A percentile compares a stretch with the other conserved stretches of the same genome.
These are phyloP conservation scores for Calameuta idolon DNA, from an alignment of 2,888 invertebrate genomes.

Conservation along the genomic window DNA sequence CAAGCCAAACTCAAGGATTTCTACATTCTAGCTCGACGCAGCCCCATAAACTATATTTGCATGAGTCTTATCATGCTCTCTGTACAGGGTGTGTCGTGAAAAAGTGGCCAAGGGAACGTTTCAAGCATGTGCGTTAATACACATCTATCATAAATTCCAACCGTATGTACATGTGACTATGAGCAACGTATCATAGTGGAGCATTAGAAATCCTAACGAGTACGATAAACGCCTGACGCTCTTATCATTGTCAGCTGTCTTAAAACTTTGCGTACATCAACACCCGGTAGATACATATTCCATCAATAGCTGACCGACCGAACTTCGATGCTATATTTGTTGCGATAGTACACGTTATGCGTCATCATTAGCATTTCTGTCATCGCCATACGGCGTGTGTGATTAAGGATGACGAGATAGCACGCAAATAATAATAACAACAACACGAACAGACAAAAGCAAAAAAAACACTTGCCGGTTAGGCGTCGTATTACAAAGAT, in stretches of 20 bases:
- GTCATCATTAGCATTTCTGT: constrained; percentile 27
- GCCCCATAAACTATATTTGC: constrained; percentile 41
- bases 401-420: not conserved
- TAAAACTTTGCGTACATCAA: not conserved
- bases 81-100: constrained; percentile 42
- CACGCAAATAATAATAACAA: not conserved
- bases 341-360: constrained; percentile 32
- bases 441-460: not conserved
- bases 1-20: constrained; percentile 44
- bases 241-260: not conserved
- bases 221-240: not conserved
- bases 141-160: not conserved
- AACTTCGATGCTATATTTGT: constrained; percentile 21
- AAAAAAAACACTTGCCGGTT: not conserved
- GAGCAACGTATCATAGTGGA: not conserved
- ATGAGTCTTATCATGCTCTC: constrained; percentile 32
- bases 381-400: not conserved
- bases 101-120: constrained; percentile 69
- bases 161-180: too few species aligned
- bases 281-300: not conserved
- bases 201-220: not conserved
- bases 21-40: constrained; percentile 44
- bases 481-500: not conserved
- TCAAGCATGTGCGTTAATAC: constrained; percentile 69
- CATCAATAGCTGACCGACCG: not conserved